These are phyloP conservation scores for Philotrypesis tridentata DNA, from an alignment of 1,140 invertebrate genomes.

Conservation along the genomic window DNA sequence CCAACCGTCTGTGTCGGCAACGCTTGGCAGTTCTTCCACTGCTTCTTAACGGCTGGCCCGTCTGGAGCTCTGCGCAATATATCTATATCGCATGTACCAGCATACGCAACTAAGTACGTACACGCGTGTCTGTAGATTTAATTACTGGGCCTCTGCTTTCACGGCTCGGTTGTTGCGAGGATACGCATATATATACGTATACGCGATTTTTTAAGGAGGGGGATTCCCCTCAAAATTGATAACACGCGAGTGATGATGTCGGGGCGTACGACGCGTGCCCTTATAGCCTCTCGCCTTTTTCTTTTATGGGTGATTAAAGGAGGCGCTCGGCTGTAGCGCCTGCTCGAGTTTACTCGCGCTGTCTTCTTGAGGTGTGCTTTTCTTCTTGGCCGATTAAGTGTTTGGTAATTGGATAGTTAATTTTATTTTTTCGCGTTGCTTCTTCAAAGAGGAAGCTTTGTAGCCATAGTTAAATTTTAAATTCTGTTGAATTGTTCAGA, in stretches of 20 bases:
- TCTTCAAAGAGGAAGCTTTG: too few relatives aligned
- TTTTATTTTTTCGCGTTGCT: not conserved
- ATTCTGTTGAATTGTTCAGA: too few relatives aligned
- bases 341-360: not conserved
- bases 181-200: too few relatives aligned
- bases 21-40: constrained; percentile 10
- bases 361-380: not conserved
- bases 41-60: constrained; percentile 17
- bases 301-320: not conserved
- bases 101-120: not conserved
- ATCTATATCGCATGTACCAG: too few relatives aligned
- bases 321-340: not conserved
- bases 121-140: constrained; percentile 20
- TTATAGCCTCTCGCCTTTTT: not conserved
- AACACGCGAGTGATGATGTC: not conserved
- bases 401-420: not conserved
- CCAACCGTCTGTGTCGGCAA: constrained; percentile 39
- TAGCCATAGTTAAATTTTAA: too few relatives aligned
- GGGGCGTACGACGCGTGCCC: not conserved
- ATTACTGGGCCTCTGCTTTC: constrained; percentile 33
- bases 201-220: not conserved
- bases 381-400: not conserved
- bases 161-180: constrained; percentile 18
- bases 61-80: not conserved
- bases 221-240: not conserved